Percentiles rank a stretch among this genome's conserved stretches.
These are phyloP conservation scores for Augiades crinisus DNA, from an alignment of 2,888 invertebrate species.

Conservation along the genomic window DNA sequence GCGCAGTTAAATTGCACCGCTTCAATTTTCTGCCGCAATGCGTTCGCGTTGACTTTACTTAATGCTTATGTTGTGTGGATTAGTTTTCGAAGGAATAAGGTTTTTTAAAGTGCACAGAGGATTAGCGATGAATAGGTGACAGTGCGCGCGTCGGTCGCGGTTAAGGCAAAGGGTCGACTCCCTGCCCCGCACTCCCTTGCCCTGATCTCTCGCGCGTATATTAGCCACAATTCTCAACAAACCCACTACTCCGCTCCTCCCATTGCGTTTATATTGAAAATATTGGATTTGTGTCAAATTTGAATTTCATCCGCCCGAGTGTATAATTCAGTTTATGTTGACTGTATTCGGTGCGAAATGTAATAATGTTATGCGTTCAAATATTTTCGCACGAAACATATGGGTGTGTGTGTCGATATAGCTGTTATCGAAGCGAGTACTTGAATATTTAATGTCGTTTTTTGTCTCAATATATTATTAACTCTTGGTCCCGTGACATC, in stretches of 20 bases:
- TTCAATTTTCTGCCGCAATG: neutral
- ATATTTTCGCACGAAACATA: slow-evolving; percentile 11
- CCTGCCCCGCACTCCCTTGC: slow-evolving; percentile 36
- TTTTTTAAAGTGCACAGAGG: slow-evolving; percentile 6
- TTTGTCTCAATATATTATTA: neutral
- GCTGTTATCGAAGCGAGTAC: slow-evolving; percentile 7
- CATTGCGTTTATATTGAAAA: slow-evolving; percentile 33
- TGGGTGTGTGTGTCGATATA: neutral
- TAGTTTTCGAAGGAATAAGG: neutral
- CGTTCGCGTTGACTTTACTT: neutral
- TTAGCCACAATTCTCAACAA: slow-evolving; percentile 47
- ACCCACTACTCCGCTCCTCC: slow-evolving; percentile 36
- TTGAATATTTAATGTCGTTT: neutral
- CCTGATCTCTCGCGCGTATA: slow-evolving; percentile 47
- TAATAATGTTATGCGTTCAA: slow-evolving; percentile 16
- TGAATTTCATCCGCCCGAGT: slow-evolving; percentile 13
- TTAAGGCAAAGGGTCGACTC: slow-evolving; percentile 39
- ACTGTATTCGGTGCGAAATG: slow-evolving; percentile 1
- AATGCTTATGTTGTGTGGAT: neutral
- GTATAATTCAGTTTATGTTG: slow-evolving; percentile 14
- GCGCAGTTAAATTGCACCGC: neutral
- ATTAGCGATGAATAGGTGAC: slow-evolving; percentile 18
- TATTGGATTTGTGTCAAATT: slow-evolving; percentile 20
- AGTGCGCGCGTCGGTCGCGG: slow-evolving; percentile 54
- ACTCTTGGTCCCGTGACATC: no score